Evolutionary conservation across 2,797 vertebrate genomes (phyloP), one percentile per base, ranked within the genome.

Genomic region (Thalassophryne amazonica): DNA sequence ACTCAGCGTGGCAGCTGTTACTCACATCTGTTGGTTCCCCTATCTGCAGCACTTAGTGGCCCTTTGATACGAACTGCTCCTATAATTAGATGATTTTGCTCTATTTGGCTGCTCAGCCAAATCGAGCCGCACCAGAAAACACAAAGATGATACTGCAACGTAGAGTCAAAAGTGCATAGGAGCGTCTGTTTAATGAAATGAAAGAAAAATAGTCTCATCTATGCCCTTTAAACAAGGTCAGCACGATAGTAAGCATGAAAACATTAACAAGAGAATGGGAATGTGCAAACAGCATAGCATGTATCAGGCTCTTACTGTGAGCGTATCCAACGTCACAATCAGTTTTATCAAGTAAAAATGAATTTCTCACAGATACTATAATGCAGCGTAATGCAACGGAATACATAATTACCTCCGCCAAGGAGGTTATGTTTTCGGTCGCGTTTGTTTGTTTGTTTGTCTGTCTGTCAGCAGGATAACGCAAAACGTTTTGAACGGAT

Each of bases 1-100:
- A 69, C 75, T 86, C 71, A 68, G 70, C 74, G 15, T 55, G 56
- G 75, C 80, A 91, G 81, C 80, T 89, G 82, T 80, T 89, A 57
- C 73, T 78, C 83, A 78, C 85, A 91, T 84, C 87, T 90, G 76
- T 52, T 67, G 61, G 72, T 58, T 66, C 43, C 65, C 15, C 7
- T 54, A 60, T 67, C 45, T 77, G 60, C 60, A 51, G 53, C 32
- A 43, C 72, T 72, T 51, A 49, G 71, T 39, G 59, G 69, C 61
- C 71, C 72, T 78, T 81, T 85, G 68, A 81, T 80, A 69, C 16
- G 42, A 68, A 63, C 49, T 42, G 60, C 55, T 69, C 50, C 52
- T 6, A 4, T 69, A 80, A 85, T 83, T 80, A 75, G 70, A 55
- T 52, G 68, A 69, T 64, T 78, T 76, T 74, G 43, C 52, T 48